Evolutionary conservation across 2,797 vertebrate species (phyloP).

Genomic region (Myotis myotis): DNA sequence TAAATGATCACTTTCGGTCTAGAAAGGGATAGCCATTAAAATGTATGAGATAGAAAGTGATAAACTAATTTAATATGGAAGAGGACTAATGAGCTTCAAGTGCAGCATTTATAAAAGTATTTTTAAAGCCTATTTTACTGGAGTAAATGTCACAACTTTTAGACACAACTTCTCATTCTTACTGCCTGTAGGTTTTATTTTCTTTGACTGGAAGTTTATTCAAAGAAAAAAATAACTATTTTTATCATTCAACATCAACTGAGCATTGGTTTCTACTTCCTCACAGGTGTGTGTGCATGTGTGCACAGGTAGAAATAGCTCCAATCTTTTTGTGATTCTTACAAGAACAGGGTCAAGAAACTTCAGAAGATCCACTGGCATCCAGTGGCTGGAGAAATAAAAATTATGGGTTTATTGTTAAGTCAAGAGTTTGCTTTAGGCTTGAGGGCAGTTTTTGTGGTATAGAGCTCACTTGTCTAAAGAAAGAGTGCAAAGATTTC

Average conservation of each 20-base stretch:
- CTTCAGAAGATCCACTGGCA: slow-evolving; percentile 41
- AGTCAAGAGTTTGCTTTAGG: slow-evolving; percentile 10
- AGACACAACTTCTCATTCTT: slow-evolving; percentile 42
- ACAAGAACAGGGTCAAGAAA: slow-evolving; percentile 44
- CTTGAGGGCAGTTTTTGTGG: background rate
- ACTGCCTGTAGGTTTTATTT: slow-evolving; percentile 40
- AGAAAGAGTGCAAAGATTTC: slow-evolving; percentile 52
- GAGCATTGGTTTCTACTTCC: slow-evolving; percentile 28
- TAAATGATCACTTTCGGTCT: background rate
- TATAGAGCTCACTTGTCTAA: slow-evolving; percentile 1
- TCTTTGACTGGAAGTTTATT: slow-evolving; percentile 43
- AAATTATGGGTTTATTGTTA: slow-evolving; percentile 59
- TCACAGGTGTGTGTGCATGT: background rate
- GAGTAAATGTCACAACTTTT: slow-evolving; percentile 16
- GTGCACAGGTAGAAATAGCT: background rate
- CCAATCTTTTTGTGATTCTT: slow-evolving; percentile 69
- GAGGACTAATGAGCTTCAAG: background rate
- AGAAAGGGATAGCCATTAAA: background rate
- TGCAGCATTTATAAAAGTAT: slow-evolving; percentile 29
- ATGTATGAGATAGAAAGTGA: background rate
- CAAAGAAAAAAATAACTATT: slow-evolving; percentile 48
- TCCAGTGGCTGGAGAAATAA: slow-evolving; percentile 47
- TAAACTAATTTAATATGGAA: background rate
- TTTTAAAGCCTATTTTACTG: slow-evolving; percentile 64
- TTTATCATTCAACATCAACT: slow-evolving; percentile 29